Percentiles rank a stretch among this genome's conserved stretches.
Evolutionary conservation across 2,888 invertebrate species (phyloP).

Genomic region (Spodoptera exigua): DNA sequence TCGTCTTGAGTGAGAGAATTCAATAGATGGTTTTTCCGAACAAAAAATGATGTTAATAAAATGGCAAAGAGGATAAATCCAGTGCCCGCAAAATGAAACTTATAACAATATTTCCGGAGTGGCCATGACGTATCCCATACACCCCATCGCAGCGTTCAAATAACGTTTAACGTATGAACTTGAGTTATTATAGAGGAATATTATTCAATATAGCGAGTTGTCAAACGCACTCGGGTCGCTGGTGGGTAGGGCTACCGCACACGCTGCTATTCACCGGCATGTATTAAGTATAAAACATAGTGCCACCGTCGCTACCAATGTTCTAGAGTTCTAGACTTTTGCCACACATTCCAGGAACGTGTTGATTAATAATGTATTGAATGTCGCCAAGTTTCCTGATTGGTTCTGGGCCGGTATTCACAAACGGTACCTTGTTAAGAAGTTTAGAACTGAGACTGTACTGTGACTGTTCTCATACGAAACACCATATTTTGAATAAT

Average conservation of each 20-base stretch:
- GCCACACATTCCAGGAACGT: slow-evolving; percentile 5
- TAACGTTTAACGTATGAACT: slow-evolving; percentile 57
- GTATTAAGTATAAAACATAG: slow-evolving; percentile 36
- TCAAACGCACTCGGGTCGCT: slow-evolving; percentile 74
- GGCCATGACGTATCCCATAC: slow-evolving; percentile 34
- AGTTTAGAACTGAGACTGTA: slow-evolving; percentile 7
- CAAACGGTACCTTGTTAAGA: slow-evolving; percentile 1
- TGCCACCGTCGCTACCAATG: slow-evolving; percentile 13
- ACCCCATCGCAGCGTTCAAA: slow-evolving; percentile 47
- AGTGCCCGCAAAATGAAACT: not conserved
- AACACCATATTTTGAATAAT: too few species aligned
- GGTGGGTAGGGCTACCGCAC: slow-evolving; percentile 56
- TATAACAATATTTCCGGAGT: slow-evolving; percentile 14
- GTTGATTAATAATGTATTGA: slow-evolving; percentile 31
- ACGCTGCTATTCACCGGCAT: slow-evolving; percentile 62
- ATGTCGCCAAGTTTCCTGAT: slow-evolving; percentile 33
- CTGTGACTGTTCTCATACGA: not conserved
- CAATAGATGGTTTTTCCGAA: too few species aligned
- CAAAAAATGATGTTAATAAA: too few species aligned
- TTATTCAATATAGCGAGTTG: slow-evolving; percentile 79
- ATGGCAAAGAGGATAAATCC: not conserved
- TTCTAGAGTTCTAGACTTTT: slow-evolving; percentile 40
- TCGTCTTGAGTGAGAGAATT: too few species aligned
- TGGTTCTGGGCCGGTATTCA: slow-evolving; percentile 32
- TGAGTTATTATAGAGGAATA: slow-evolving; percentile 56